Evolutionary conservation across 1,140 invertebrate species (phyloP), one percentile per base, ranked within the genome.

Genomic region (Microplitis mediator): DNA sequence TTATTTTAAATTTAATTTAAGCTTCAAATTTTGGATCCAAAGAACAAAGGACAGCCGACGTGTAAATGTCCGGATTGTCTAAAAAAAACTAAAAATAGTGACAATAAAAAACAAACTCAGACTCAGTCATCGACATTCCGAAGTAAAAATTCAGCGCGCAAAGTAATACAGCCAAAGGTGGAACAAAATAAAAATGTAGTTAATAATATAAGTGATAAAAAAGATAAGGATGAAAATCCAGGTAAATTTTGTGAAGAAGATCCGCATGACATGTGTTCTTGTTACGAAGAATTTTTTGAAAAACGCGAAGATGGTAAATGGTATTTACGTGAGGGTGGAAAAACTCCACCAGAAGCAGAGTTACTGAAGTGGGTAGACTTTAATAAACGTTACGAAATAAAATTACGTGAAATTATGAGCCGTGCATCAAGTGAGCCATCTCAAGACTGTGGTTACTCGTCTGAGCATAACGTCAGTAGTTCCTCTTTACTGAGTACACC

Each of bases 391-490:
- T 82, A 83, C 13, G 81, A 83, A 73, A 81, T 80, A 8, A 82
- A 83, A 72, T 75, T 80, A 36, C 69, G 77, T n/a, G 78, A 82
- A 23, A 80, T 84, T 65, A 87, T 87, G 69, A 88, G 88, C 71
- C 88, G 90, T 76, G 90, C 88, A 14, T 90, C 89, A 3, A 91
- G 89, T 77, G 92, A 93, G 78, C 90, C 91, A 77, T 92, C 91
- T n/a, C 92, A 93, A 80, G 94, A 96, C 83, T 95, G 92, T 81
- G 94, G 94, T 39, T 95, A 95, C 81, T 93, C 92, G 23, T 95
- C 93, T 8, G 93, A 93, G 73, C 91, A 91, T 75, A 93, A 92
- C 79, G 92, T 92, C 72, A 91, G 91, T 32, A 91, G 90, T 71
- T 93, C 91, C 23, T 94, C 93, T 74, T 85, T 91, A 36, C 90